A percentile compares a stretch with the other conserved stretches of the same genome.
Conservation (phyloP, 2,113 vertebrate species). For the Atrichornis clamosus region DNA sequence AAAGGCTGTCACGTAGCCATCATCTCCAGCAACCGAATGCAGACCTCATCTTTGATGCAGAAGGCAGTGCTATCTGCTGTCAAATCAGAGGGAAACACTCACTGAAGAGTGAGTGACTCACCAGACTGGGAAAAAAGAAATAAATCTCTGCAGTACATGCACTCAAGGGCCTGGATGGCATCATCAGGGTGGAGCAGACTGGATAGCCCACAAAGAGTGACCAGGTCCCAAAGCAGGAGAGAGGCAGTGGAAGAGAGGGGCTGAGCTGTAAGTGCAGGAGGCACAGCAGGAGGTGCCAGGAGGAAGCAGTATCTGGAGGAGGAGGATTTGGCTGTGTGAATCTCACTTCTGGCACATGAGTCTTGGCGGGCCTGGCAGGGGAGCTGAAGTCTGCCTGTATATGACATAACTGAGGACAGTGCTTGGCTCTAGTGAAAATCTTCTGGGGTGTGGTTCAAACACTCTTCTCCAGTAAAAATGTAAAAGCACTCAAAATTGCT, state of each 20-base stretch:
- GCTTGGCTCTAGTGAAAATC: background rate
- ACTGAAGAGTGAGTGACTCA: background rate
- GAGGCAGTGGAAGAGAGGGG: background rate
- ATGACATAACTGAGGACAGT: background rate
- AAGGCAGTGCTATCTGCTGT: background rate
- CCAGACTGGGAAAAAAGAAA: background rate
- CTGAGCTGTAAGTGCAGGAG: background rate
- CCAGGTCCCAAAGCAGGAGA: background rate
- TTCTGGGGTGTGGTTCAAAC: background rate
- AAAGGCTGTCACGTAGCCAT: background rate
- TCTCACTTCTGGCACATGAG: background rate
- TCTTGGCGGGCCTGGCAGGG: background rate
- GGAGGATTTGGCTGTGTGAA: background rate
- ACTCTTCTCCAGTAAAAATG: background rate
- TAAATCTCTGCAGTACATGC: background rate
- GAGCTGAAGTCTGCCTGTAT: background rate
- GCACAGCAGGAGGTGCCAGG: background rate
- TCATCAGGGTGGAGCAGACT: accelerated
- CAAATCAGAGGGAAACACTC: background rate
- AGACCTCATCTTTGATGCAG: background rate
- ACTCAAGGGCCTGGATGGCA: accelerated
- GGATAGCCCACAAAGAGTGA: background rate
- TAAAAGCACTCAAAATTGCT: background rate
- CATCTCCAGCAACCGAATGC: background rate
- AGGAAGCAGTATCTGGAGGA: background rate